Evolutionary conservation across 2,113 vertebrate genomes (phyloP).

Genomic region (Hippolais icterina): DNA sequence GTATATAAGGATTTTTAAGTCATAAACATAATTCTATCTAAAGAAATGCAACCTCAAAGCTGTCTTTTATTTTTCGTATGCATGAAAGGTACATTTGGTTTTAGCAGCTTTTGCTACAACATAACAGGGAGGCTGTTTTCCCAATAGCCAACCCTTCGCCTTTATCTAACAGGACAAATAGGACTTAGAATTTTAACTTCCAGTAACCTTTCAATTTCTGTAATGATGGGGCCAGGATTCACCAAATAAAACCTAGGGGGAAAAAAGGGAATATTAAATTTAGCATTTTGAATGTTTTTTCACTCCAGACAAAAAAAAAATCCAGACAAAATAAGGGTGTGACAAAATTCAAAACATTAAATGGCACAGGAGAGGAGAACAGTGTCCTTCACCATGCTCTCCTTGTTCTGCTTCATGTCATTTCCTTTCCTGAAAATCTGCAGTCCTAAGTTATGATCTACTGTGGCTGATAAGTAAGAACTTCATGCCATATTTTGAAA

Average conservation of each 20-base stretch:
- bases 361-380: not conserved
- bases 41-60: not conserved
- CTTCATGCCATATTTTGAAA: not conserved
- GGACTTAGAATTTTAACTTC: not conserved
- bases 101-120: not conserved
- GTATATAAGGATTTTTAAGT: not conserved
- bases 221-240: not conserved
- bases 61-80: not conserved
- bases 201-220: not conserved
- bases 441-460: not conserved
- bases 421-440: not conserved
- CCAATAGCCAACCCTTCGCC: not conserved
- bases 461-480: not conserved
- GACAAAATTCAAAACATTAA: not conserved
- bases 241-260: not conserved
- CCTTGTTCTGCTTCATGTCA: not conserved
- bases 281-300: not conserved
- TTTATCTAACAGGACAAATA: not conserved
- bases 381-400: not conserved
- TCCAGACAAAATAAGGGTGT: not conserved
- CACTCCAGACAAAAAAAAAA: not conserved
- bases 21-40: not conserved
- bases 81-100: not conserved
- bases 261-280: not conserved
- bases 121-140: not conserved